A percentile compares a stretch with the other conserved stretches of the same genome.
These are phyloP conservation scores for Catharus bicknelli DNA, from an alignment of 2,113 vertebrate genomes.

Conservation along the genomic window DNA sequence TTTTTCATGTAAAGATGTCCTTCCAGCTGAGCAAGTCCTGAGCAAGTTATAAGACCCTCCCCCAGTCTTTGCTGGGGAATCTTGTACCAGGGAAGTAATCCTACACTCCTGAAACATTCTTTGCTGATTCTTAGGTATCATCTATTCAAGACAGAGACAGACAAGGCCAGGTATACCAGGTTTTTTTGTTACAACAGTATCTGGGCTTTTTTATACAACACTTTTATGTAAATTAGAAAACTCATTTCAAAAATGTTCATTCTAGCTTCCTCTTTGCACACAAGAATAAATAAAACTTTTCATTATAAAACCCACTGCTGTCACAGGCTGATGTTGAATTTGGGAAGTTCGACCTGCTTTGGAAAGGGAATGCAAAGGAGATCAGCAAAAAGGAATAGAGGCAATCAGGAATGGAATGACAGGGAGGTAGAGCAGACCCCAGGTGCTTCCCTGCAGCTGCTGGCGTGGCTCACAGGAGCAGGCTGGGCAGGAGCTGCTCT, in stretches of 20 bases:
- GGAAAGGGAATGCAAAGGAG: background rate
- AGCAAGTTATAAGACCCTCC: background rate
- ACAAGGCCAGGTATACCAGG: background rate
- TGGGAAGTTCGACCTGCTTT: background rate
- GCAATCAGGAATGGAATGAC: background rate
- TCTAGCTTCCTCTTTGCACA: background rate
- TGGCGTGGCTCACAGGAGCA: background rate
- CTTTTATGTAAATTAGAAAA: background rate
- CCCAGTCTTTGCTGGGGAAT: background rate
- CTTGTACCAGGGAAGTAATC: background rate
- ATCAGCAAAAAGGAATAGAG: background rate
- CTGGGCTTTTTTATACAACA: background rate
- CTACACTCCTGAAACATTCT: background rate
- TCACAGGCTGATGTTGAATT: background rate
- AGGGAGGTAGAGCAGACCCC: too few relatives aligned
- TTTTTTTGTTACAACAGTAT: background rate
- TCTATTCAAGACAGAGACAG: background rate
- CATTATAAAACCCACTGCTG: background rate
- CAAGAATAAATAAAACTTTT: background rate
- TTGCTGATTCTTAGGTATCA: background rate
- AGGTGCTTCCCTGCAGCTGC: background rate
- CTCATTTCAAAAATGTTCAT: background rate
- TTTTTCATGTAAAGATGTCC: background rate
- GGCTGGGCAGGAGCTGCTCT: background rate
- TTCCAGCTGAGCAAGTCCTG: background rate